phyloP scores from a whole-genome alignment of 2,888 invertebrate species.

The Vesta saturnalis region DNA sequence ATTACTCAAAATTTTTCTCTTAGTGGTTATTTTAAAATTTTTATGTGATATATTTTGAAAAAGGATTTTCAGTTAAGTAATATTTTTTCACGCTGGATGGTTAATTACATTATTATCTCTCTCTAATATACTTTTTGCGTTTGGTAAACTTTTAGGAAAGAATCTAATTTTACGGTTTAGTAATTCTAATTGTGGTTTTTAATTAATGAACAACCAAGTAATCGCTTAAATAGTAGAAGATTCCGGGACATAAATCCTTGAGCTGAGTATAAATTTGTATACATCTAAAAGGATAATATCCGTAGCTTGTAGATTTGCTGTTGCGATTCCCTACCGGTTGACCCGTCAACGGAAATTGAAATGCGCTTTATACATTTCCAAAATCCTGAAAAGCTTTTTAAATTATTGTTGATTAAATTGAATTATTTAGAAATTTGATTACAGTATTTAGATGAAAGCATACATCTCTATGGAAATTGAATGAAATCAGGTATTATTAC shows the following conservation, averaged over 20 bases:
- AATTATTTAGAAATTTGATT: neutral
- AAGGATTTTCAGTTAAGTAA: neutral
- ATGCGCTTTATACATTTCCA: neutral
- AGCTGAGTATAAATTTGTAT: neutral
- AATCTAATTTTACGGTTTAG: neutral
- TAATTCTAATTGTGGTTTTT: neutral
- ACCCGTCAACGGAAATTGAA: constrained; percentile 1
- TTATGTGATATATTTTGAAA: constrained; percentile 1
- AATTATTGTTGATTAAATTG: neutral
- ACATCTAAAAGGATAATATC: neutral
- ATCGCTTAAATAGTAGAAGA: neutral
- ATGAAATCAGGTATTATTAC: too few relatives aligned
- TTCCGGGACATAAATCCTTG: neutral
- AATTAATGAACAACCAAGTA: neutral
- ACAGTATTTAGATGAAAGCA: too few relatives aligned
- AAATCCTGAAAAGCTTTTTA: neutral
- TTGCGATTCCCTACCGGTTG: neutral
- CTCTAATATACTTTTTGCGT: neutral
- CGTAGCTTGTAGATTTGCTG: neutral
- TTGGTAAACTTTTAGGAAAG: neutral
- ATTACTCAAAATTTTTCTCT: neutral
- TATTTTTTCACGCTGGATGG: neutral
- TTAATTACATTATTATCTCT: constrained; percentile 1
- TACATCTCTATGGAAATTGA: too few relatives aligned
- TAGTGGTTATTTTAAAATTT: neutral